These are phyloP conservation scores for Eumeta japonica DNA, from an alignment of 1,140 invertebrate genomes.

Conservation along the genomic window DNA sequence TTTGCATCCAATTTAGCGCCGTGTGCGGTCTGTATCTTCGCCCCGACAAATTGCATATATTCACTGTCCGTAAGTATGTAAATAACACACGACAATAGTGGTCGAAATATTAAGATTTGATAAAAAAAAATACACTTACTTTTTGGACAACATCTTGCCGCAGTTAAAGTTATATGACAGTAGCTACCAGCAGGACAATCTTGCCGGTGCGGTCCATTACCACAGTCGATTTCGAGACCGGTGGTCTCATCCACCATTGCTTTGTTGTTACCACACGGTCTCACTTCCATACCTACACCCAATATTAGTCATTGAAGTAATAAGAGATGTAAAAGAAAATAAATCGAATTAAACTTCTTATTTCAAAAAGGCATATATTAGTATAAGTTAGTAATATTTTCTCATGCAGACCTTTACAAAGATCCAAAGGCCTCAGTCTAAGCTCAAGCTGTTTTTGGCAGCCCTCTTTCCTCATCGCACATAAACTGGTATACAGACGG, in stretches of 20 bases:
- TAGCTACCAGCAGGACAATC: constrained; percentile 81
- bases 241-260: constrained; percentile 71
- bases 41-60: constrained; percentile 25
- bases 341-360: too few relatives aligned
- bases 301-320: constrained; percentile 7
- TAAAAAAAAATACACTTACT: constrained; percentile 49
- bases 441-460: constrained; percentile 82
- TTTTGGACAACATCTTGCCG: constrained; percentile 81
- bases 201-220: constrained; percentile 72
- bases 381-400: constrained; percentile 10
- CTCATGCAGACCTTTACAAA: constrained; percentile 72
- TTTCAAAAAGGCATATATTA: too few relatives aligned
- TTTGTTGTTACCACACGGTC: constrained; percentile 81
- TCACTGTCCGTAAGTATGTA: too few relatives aligned
- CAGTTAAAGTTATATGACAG: constrained; percentile 78
- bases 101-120: not conserved
- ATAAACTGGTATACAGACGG: constrained; percentile 76
- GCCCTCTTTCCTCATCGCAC: constrained; percentile 82
- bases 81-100: constrained; percentile 7
- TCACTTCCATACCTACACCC: constrained; percentile 77
- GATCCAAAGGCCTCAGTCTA: constrained; percentile 71
- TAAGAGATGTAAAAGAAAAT: not conserved
- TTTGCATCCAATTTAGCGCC: constrained; percentile 40
- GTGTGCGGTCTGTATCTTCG: constrained; percentile 22
- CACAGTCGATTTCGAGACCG: constrained; percentile 80